A percentile compares a stretch with the other conserved stretches of the same genome.
These are phyloP conservation scores for Campylorhamphus procurvoides DNA, from an alignment of 2,113 vertebrate species.

Conservation along the genomic window DNA sequence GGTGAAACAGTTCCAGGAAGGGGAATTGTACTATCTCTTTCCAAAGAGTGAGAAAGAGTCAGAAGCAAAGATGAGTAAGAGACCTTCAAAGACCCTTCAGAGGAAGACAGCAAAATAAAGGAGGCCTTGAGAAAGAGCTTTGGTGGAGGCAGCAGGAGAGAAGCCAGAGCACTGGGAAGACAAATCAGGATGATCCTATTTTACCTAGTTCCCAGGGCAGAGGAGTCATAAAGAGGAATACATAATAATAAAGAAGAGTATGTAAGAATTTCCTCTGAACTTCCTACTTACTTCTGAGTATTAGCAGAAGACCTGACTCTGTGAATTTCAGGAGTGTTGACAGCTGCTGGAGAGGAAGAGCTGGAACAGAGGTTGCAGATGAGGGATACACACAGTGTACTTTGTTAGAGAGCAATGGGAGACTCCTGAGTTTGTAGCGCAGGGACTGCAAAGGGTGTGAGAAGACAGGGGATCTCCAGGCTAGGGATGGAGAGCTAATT, in stretches of 20 bases:
- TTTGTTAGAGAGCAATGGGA: neutral
- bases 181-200: neutral
- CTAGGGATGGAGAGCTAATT: neutral
- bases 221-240: neutral
- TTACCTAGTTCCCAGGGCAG: neutral
- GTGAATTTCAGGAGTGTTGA: neutral
- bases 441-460: neutral
- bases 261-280: neutral
- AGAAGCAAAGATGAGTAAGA: neutral
- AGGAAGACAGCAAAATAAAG: neutral
- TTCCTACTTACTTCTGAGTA: neutral
- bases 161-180: neutral
- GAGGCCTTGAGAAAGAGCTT: neutral
- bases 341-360: neutral
- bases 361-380: neutral
- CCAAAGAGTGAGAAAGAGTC: neutral
- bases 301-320: neutral
- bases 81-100: neutral
- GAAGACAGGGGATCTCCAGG: neutral
- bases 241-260: neutral
- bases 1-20: neutral
- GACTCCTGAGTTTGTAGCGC: neutral
- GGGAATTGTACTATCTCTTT: neutral
- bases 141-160: neutral
- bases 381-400: neutral